Conservation (phyloP, 2,888 invertebrate genomes). For the Alentia gelatinosa region DNA sequence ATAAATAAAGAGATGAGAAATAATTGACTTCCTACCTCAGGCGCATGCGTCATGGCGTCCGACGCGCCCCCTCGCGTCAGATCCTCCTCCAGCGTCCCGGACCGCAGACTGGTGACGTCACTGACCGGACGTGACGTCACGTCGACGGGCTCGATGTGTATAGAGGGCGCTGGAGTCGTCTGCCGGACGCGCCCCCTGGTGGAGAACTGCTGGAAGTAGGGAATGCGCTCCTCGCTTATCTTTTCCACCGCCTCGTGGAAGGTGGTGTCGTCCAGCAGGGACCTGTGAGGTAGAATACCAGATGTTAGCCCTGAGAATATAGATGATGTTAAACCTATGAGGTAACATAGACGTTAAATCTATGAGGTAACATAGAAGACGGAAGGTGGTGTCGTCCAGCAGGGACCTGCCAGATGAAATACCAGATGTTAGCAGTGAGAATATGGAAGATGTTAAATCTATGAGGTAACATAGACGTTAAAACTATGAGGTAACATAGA, state of each 20-base stretch:
- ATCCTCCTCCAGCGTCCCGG: background rate
- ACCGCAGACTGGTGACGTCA: background rate
- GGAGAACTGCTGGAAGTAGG: conserved; percentile 77
- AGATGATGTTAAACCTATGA: too few relatives aligned
- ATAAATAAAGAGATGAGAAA: too few relatives aligned
- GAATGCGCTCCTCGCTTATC: conserved; percentile 75
- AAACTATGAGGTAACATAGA: too few relatives aligned
- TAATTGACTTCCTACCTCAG: too few relatives aligned
- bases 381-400: too few relatives aligned
- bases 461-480: too few relatives aligned
- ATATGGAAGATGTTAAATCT: too few relatives aligned
- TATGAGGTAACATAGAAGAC: too few relatives aligned
- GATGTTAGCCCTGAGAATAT: too few relatives aligned
- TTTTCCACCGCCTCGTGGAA: conserved; percentile 75
- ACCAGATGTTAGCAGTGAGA: too few relatives aligned
- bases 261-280: conserved; percentile 76
- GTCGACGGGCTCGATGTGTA: background rate
- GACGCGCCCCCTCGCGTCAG: background rate
- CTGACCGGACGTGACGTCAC: background rate
- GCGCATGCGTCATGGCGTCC: background rate
- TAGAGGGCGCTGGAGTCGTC: conserved; percentile 5
- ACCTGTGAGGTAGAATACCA: background rate
- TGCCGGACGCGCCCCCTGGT: background rate
- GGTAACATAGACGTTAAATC: too few relatives aligned
- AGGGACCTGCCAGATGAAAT: too few relatives aligned